A percentile compares a stretch with the other conserved stretches of the same genome.
Evolutionary conservation across 1,140 invertebrate species (phyloP).

Genomic region (Lordiphosa stackelbergi): DNA sequence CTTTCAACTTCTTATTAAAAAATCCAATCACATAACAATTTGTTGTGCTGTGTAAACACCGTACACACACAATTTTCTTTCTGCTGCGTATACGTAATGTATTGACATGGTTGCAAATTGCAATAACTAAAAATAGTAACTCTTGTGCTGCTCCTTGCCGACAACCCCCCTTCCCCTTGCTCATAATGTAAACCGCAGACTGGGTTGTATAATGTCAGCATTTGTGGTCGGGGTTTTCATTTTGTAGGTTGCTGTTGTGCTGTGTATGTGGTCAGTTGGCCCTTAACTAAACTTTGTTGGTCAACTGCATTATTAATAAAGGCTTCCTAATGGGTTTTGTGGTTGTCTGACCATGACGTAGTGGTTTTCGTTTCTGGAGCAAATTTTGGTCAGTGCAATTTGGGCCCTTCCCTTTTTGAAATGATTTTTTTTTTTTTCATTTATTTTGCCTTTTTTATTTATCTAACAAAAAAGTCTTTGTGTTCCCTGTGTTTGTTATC

Average conservation of each 20-base stretch:
- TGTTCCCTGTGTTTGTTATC: not conserved
- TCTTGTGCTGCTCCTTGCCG: constrained; percentile 1
- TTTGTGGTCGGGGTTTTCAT: constrained; percentile 14
- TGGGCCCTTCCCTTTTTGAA: not conserved
- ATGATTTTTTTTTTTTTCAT: not conserved
- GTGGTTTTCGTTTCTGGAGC: constrained; percentile 1
- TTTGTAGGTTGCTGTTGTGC: not conserved
- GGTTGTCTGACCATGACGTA: constrained; percentile 37
- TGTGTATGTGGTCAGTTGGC: constrained; percentile 2
- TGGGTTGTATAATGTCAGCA: constrained; percentile 14
- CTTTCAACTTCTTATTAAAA: constrained; percentile 16
- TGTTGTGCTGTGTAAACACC: constrained; percentile 12
- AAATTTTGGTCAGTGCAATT: constrained; percentile 8
- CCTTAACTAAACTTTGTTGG: constrained; percentile 30
- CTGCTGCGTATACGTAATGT: constrained; percentile 24
- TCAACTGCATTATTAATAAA: constrained; percentile 47
- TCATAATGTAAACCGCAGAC: constrained; percentile 10
- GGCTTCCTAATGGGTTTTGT: constrained; percentile 43
- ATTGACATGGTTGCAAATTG: constrained; percentile 35
- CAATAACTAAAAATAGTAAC: constrained; percentile 31
- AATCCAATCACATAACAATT: constrained; percentile 41
- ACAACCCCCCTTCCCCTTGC: not conserved
- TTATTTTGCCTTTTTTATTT: constrained; percentile 6
- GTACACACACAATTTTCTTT: constrained; percentile 7
- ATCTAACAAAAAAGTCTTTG: constrained; percentile 7